phyloP scores from a whole-genome alignment of 2,888 invertebrate species.

The Orthonychiurus folsomi region DNA sequence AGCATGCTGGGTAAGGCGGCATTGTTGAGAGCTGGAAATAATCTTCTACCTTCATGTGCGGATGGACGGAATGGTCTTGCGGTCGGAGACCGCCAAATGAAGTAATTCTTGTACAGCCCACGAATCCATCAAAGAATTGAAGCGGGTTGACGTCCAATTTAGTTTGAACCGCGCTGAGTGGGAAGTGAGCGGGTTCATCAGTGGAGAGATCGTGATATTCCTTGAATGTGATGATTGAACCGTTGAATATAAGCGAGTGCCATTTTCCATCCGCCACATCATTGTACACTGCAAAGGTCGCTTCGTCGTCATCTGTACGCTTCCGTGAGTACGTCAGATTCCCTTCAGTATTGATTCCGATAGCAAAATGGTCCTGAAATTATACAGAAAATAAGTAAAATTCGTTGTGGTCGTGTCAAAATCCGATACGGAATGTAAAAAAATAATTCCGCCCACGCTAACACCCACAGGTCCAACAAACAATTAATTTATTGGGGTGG shows the following conservation, averaged over 20 bases:
- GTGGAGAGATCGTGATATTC: conserved; percentile 10
- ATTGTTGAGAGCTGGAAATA: conserved; percentile 9
- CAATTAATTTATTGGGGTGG: too few species aligned
- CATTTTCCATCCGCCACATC: conserved; percentile 33
- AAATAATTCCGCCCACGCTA: too few species aligned
- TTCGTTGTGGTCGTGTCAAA: too few species aligned
- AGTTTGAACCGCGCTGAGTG: not conserved
- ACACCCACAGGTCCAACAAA: too few species aligned
- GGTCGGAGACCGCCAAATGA: not conserved
- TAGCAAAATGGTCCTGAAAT: conserved; percentile 19
- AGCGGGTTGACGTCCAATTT: conserved; percentile 9
- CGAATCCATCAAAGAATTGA: conserved; percentile 37
- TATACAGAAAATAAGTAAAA: conserved; percentile 4
- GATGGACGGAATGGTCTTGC: not conserved
- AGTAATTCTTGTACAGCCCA: conserved; percentile 27
- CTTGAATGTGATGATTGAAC: conserved; percentile 22
- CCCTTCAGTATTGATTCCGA: conserved; percentile 22
- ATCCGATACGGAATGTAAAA: too few species aligned
- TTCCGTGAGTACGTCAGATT: conserved; percentile 27
- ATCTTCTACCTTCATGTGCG: not conserved
- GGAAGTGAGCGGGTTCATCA: conserved; percentile 4
- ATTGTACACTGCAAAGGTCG: conserved; percentile 9
- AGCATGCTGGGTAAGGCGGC: not conserved
- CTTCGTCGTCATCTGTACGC: conserved; percentile 18
- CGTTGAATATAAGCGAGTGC: conserved; percentile 34